A percentile compares a stretch with the other conserved stretches of the same genome.
These are phyloP conservation scores for Leptinotarsa texana DNA, from an alignment of 1,140 invertebrate species.

Conservation along the genomic window DNA sequence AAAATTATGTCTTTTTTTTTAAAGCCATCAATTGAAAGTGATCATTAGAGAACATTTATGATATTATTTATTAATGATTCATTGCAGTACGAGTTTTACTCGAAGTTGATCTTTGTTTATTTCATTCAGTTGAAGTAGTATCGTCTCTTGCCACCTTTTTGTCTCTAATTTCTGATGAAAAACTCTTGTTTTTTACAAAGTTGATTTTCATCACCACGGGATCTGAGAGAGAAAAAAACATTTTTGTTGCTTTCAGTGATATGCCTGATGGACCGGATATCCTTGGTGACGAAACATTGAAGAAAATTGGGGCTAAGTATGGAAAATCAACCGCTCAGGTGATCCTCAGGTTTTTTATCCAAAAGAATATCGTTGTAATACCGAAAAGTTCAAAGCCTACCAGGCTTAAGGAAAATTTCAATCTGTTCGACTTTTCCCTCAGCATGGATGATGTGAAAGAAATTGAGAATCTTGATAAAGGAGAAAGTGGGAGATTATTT, in stretches of 20 bases:
- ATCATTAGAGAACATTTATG: too few relatives aligned
- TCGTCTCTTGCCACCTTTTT: too few relatives aligned
- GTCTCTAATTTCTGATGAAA: too few relatives aligned
- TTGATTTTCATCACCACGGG: too few relatives aligned
- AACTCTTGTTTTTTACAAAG: too few relatives aligned
- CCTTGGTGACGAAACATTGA: conserved; percentile 61
- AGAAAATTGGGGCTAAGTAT: conserved; percentile 70
- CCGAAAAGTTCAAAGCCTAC: conserved; percentile 79
- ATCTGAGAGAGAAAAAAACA: conserved; percentile 44
- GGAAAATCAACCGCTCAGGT: conserved; percentile 78
- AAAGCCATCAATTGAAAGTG: too few relatives aligned
- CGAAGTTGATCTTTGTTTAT: too few relatives aligned
- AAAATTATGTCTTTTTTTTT: too few relatives aligned
- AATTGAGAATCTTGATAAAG: conserved; percentile 58
- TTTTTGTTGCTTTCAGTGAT: conserved; percentile 39
- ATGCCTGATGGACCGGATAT: conserved; percentile 69
- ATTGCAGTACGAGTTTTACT: too few relatives aligned
- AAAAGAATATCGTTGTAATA: conserved; percentile 74
- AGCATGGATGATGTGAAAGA: conserved; percentile 59
- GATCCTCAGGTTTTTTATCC: conserved; percentile 74
- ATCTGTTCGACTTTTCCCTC: conserved; percentile 67
- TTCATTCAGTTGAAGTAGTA: too few relatives aligned
- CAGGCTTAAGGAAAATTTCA: conserved; percentile 68
- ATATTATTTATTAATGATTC: too few relatives aligned
- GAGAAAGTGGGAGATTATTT: conserved; percentile 67